A percentile compares a stretch with the other conserved stretches of the same genome.
These are phyloP conservation scores for Paracentrotus lividus DNA, from an alignment of 53 echinoderm and acorn worm genomes.

Conservation along the genomic window DNA sequence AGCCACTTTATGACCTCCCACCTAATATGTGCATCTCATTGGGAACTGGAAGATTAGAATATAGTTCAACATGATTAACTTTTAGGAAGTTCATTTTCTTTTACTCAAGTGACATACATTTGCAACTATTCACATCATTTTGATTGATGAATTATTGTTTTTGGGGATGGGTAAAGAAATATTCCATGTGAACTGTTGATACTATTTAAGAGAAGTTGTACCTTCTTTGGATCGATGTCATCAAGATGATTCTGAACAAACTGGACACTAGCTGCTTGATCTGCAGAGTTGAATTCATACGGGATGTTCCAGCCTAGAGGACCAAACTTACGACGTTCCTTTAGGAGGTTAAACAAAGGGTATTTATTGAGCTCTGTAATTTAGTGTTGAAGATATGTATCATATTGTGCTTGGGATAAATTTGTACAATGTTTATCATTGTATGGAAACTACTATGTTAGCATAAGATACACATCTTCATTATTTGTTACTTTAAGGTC, in stretches of 20 bases:
- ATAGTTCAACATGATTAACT: no score
- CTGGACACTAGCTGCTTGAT: slow-evolving; percentile 99
- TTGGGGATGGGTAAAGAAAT: not conserved
- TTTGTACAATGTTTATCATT: no score
- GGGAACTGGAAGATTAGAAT: no score
- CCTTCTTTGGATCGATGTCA: slow-evolving; percentile 99
- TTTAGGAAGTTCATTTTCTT: no score
- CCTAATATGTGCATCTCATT: no score
- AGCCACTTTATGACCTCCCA: no score
- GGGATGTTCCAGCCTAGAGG: slow-evolving; percentile 99
- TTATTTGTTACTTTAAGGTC: no score
- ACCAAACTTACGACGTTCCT: slow-evolving; percentile 99
- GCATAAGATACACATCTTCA: no score
- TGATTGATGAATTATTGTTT: not conserved
- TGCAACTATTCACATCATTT: no score
- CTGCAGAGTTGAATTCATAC: slow-evolving; percentile 98
- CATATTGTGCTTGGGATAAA: not conserved
- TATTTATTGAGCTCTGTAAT: not conserved
- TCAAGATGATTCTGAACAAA: slow-evolving; percentile 99
- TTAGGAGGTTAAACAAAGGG: not conserved
- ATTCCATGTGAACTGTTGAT: not conserved
- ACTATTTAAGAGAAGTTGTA: slow-evolving; percentile 51
- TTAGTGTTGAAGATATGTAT: not conserved
- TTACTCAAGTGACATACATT: no score
- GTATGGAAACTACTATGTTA: no score